These are phyloP conservation scores for Acanthornis magna DNA, from an alignment of 2,797 vertebrate species.

Conservation along the genomic window DNA sequence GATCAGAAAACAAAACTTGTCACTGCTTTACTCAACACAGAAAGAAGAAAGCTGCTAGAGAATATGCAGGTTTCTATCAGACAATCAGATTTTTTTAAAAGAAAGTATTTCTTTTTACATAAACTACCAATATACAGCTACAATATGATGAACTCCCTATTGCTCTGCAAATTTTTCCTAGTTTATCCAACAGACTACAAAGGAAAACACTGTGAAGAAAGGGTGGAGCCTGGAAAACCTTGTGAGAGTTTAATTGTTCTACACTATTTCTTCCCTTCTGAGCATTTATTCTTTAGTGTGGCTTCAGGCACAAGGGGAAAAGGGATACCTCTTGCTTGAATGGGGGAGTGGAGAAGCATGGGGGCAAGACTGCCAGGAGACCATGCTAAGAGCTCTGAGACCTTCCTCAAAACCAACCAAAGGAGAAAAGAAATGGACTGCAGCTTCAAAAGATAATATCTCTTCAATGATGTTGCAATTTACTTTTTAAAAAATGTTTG, in stretches of 20 bases:
- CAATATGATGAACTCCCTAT: neutral
- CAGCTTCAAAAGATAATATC: neutral
- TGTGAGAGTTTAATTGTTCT: neutral
- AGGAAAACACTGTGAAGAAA: neutral
- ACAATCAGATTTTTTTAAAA: neutral
- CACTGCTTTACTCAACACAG: neutral
- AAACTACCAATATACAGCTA: neutral
- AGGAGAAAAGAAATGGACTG: neutral
- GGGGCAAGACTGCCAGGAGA: neutral
- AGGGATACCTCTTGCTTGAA: neutral
- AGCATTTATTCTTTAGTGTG: accelerated
- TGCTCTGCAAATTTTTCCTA: neutral
- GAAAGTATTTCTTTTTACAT: neutral
- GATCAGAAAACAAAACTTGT: neutral
- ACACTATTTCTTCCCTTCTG: neutral
- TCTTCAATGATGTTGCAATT: neutral
- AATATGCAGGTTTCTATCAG: neutral
- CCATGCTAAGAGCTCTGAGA: accelerated
- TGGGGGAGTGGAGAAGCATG: neutral
- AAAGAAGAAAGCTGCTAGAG: neutral
- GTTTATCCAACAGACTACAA: neutral
- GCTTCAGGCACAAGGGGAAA: accelerated
- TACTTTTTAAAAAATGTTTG: neutral
- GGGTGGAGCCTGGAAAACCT: neutral
- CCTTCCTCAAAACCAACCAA: neutral